Evolutionary conservation across 2,797 vertebrate species (phyloP).

Genomic region (Gymnothorax reevesii): DNA sequence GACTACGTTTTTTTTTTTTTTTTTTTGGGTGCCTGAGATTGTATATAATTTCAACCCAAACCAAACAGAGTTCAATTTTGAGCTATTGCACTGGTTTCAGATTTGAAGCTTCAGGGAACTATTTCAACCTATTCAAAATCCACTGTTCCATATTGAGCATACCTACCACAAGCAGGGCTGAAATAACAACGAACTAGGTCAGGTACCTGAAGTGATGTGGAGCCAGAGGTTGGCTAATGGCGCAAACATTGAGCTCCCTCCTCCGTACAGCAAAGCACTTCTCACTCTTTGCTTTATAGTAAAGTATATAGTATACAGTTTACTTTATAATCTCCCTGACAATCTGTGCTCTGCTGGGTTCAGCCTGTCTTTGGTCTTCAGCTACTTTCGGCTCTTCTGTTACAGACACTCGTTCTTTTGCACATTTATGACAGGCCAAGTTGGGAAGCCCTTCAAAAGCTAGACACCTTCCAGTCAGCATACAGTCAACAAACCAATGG

Average conservation of each 20-base stretch:
- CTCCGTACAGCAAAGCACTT: not conserved
- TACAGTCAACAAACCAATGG: too few species aligned
- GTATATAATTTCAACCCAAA: not conserved
- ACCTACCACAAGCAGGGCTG: not conserved
- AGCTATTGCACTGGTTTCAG: not conserved
- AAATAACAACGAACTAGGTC: slow-evolving; percentile 4
- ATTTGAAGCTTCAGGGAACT: not conserved
- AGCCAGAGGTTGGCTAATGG: not conserved
- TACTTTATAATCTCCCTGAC: too few species aligned
- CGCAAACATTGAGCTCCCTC: not conserved
- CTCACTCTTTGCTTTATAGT: too few species aligned
- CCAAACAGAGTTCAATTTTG: not conserved
- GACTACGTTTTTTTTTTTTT: not conserved
- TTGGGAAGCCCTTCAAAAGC: too few species aligned
- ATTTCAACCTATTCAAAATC: not conserved
- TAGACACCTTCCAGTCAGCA: too few species aligned
- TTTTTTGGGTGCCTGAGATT: not conserved
- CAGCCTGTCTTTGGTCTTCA: too few species aligned
- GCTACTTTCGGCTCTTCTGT: too few species aligned
- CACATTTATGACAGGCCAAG: too few species aligned
- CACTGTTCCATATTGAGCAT: not conserved
- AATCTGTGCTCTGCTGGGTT: too few species aligned
- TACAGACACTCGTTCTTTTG: too few species aligned
- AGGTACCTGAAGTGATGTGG: not conserved
- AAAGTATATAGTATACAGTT: too few species aligned